Base-by-base conservation (phyloP, 2,888 invertebrate genomes). In the Pterobdella sp. region DNA sequence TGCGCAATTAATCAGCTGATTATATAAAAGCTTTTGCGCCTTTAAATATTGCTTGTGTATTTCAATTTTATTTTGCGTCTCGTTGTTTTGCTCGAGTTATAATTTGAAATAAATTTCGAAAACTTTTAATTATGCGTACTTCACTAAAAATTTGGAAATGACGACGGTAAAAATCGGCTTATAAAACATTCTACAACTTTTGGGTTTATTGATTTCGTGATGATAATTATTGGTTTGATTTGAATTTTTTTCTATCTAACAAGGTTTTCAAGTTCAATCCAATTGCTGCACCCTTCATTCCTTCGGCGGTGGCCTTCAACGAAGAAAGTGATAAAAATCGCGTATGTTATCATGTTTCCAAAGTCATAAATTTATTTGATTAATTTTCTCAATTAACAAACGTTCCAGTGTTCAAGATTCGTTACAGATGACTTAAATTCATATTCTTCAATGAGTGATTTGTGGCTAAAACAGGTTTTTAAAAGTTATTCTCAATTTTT, bases 261-360 rank as follows among this genome's bases (percentile, higher is more conserved):
- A 37, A 73, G 73, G 63, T 35, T 63, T 73, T 73, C 68, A 73
- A 73, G 42, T 73, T 73, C 64, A 73, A 73, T 63, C 73, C 73
- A 14, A 36, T 63, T 63, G 73, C 68, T 64, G 32, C 68, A 4
- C 73, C 73, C 36, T 73, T 73, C 64, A 68, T 68, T 63, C 69
- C 69, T 56, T 73, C 73, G 10, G 3, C 60, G 18, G 60, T 26
- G 4, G 26, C 7, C 42, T 42, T n/a, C 4, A 22, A 22, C 26
- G 60, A 56, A 22, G 4, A 56, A 22, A 26, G n/a, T 56, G 60
- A 26, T 26, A 56, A 56, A 26, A 56, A 7, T 42, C 10, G 10
- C 7, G 49, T 42, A 42, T 14, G 49, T 42, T 42, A 7, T 14
- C 7, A 7, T 42, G 7, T 42, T 42, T 14, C 22, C 7, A 14